Conservation (phyloP, 2,888 invertebrate species). For the Nineta flava region DNA sequence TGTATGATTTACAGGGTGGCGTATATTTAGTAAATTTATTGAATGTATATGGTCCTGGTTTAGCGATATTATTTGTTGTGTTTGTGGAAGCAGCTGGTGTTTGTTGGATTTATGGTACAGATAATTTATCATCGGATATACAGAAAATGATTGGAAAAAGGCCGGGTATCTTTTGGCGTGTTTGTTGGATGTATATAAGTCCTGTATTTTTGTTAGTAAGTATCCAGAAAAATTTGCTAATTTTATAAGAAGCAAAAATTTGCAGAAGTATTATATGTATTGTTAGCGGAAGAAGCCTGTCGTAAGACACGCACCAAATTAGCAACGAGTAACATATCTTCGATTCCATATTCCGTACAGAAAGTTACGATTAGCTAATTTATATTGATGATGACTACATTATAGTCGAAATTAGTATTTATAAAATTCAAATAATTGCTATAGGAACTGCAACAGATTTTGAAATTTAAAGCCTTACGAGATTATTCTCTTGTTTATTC, state of each 20-base stretch:
- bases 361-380: too few species aligned
- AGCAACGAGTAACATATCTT: too few species aligned
- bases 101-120: constrained; percentile 79
- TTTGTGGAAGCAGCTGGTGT: constrained; percentile 83
- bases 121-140: constrained; percentile 64
- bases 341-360: too few species aligned
- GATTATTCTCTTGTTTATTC: too few species aligned
- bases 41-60: constrained; percentile 75
- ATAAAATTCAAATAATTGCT: too few species aligned
- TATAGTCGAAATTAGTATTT: too few species aligned
- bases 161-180: constrained; percentile 65
- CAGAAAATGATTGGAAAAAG: constrained; percentile 67
- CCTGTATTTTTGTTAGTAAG: constrained; percentile 67
- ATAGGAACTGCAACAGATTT: too few species aligned
- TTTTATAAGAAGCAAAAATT: background rate
- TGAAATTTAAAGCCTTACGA: too few species aligned
- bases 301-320: too few species aligned
- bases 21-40: constrained; percentile 73
- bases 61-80: constrained; percentile 78
- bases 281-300: too few species aligned
- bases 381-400: too few species aligned
- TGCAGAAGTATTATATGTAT: background rate
- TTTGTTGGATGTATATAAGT: constrained; percentile 77
- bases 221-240: too few species aligned
- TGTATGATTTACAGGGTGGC: constrained; percentile 48